A percentile compares a stretch with the other conserved stretches of the same genome.
These are phyloP conservation scores for Elgonia sp. DNA, from an alignment of 2,888 invertebrate species.

Conservation along the genomic window DNA sequence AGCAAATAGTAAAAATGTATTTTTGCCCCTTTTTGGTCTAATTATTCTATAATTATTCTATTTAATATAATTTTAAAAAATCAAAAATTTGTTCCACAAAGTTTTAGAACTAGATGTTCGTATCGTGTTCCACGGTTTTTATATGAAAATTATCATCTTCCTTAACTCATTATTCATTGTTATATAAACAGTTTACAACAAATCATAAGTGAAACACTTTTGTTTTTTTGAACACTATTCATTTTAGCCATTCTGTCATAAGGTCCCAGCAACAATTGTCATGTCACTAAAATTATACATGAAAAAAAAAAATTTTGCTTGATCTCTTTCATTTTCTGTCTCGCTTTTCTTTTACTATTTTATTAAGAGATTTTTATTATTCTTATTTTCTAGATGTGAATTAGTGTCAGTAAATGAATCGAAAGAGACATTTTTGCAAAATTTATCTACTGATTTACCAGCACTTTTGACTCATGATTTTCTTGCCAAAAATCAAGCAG, in stretches of 20 bases:
- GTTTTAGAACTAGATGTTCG: too few relatives aligned
- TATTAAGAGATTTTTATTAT: not conserved
- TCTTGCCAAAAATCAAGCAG: constrained; percentile 34
- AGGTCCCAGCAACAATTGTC: not conserved
- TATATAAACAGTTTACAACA: too few relatives aligned
- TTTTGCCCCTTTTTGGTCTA: too few relatives aligned
- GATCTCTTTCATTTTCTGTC: not conserved
- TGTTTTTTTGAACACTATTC: not conserved
- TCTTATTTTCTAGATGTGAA: constrained; percentile 43
- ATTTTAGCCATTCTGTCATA: not conserved
- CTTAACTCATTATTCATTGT: too few relatives aligned
- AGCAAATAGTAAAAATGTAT: too few relatives aligned
- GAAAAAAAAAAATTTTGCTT: constrained; percentile 9
- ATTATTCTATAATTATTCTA: too few relatives aligned
- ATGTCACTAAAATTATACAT: constrained; percentile 25
- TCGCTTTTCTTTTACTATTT: not conserved
- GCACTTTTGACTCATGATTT: constrained; percentile 30
- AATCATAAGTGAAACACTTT: too few relatives aligned
- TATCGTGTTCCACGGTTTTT: too few relatives aligned
- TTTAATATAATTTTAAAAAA: too few relatives aligned
- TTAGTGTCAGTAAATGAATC: constrained; percentile 15
- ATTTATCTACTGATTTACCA: constrained; percentile 28
- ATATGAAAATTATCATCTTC: too few relatives aligned
- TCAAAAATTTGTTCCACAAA: too few relatives aligned
- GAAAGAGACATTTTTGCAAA: constrained; percentile 20